Conservation (phyloP, 2,113 vertebrate genomes). For the Corythoichthys haematopterus region DNA sequence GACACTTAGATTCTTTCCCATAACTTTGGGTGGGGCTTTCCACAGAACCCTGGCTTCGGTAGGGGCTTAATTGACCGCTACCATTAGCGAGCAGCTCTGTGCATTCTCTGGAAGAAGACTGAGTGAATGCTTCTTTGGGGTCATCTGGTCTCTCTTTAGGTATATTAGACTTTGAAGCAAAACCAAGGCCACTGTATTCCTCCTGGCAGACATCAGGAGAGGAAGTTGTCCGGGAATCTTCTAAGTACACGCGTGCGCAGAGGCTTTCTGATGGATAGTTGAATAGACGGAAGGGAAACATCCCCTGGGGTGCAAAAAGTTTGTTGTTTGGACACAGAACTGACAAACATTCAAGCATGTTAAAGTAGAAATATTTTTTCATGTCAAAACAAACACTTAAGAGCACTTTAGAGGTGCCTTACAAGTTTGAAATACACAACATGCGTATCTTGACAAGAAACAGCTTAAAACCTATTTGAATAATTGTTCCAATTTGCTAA, state of each 20-base stretch:
- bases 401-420: background rate
- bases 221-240: conserved; percentile 1
- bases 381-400: no score
- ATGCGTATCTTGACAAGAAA: no score
- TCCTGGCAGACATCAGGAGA: background rate
- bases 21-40: background rate
- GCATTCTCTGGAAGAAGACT: conserved; percentile 18
- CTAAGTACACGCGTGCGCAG: conserved; percentile 37
- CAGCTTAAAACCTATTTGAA: no score
- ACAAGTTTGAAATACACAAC: no score
- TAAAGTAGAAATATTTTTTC: background rate
- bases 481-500: no score
- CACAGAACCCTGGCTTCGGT: conserved; percentile 45
- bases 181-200: background rate
- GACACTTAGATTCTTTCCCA: conserved; percentile 1
- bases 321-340: background rate
- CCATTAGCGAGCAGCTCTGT: conserved; percentile 9
- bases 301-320: conserved; percentile 11
- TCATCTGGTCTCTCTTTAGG: background rate
- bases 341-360: background rate
- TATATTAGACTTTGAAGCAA: background rate
- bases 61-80: conserved; percentile 31
- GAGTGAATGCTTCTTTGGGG: background rate
- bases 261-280: conserved; percentile 30
- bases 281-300: conserved; percentile 12